Conservation (phyloP, 2,888 invertebrate genomes). For the Calliscelio sp. region DNA sequence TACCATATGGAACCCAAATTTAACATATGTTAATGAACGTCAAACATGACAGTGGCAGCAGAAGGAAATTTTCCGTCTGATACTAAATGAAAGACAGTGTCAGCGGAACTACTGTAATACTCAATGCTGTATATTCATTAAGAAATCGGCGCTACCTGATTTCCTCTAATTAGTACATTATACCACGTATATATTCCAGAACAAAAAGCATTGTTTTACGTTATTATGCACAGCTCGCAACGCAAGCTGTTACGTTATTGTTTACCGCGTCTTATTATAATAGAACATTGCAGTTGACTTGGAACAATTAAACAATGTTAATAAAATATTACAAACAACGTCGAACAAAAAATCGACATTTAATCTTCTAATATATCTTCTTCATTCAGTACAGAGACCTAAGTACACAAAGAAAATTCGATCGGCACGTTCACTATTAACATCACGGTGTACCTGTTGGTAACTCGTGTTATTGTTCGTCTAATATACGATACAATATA, state of each 20-base stretch:
- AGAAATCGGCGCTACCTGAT: slow-evolving; percentile 1
- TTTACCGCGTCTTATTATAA: not conserved
- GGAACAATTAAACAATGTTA: too few relatives aligned
- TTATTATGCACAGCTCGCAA: not conserved
- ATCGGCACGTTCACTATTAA: slow-evolving; percentile 12
- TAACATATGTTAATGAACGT: slow-evolving; percentile 15
- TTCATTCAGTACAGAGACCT: not conserved
- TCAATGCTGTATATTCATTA: slow-evolving; percentile 1
- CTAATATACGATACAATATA: slow-evolving; percentile 8
- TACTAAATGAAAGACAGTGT: not conserved
- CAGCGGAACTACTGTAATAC: slow-evolving; percentile 3
- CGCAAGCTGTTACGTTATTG: not conserved
- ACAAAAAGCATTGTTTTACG: not conserved
- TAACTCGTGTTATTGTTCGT: slow-evolving; percentile 22
- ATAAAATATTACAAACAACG: too few relatives aligned
- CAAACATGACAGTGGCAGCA: not conserved
- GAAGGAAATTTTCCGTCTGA: slow-evolving; percentile 4
- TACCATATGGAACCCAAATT: slow-evolving; percentile 3
- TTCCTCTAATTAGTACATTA: not conserved
- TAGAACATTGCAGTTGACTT: too few relatives aligned
- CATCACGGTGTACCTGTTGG: slow-evolving; percentile 21
- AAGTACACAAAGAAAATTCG: slow-evolving; percentile 3
- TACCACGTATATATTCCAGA: not conserved
- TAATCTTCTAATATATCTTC: not conserved
- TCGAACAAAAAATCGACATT: not conserved